Percentiles rank a stretch among this genome's conserved stretches.
Evolutionary conservation across 2,113 vertebrate species (phyloP).

Genomic region (Himantopus leucocephalus): DNA sequence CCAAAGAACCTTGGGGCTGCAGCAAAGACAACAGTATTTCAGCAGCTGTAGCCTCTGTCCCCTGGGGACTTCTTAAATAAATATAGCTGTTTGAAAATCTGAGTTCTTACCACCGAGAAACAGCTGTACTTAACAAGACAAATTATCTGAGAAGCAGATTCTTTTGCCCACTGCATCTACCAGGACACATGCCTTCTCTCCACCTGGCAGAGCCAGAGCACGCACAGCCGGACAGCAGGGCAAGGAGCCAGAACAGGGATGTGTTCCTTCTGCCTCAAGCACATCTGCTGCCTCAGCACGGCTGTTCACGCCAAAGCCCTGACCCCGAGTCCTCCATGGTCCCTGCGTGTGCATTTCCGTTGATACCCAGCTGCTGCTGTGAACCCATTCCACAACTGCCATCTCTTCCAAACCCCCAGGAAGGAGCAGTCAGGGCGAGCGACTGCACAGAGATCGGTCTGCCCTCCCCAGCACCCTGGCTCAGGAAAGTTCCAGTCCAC

Average conservation of each 20-base stretch:
- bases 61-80: not conserved
- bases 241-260: not conserved
- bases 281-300: not conserved
- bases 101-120: not conserved
- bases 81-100: not conserved
- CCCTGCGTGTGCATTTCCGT: not conserved
- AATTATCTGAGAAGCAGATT: not conserved
- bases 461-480: not conserved
- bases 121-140: conserved; percentile 1
- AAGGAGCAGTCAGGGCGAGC: not conserved
- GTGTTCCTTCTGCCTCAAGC: not conserved
- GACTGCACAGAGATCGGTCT: not conserved
- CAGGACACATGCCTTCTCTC: not conserved
- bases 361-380: not conserved
- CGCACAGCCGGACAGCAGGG: not conserved
- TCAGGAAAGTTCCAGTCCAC: not conserved
- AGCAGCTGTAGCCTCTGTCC: not conserved
- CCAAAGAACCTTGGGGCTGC: not conserved
- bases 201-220: not conserved
- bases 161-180: not conserved
- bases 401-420: not conserved
- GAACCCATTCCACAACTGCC: not conserved
- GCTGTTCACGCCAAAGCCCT: not conserved
- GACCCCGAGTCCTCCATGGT: accelerated
- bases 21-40: not conserved